Base-by-base conservation (phyloP, 2,888 invertebrate species). In the Caenorhabditis macrosperma region DNA sequence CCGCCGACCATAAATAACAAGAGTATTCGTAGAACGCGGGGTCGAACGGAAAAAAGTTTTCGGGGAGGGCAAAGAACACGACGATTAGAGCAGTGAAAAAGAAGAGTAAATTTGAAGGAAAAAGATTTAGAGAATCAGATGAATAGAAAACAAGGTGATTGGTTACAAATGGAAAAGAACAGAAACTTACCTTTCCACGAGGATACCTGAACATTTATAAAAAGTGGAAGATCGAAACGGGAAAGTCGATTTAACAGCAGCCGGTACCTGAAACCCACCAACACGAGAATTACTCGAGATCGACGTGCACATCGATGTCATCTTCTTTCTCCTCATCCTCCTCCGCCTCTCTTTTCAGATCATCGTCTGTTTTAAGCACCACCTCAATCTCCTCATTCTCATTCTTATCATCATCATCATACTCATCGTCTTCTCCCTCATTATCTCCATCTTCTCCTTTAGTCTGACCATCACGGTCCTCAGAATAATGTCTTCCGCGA, bases 241-340 rank as follows among this genome's bases (percentile, higher is more conserved):
- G n/a, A n/a, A n/a, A n/a, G n/a, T n/a, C n/a, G n/a, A n/a, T n/a
- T n/a, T n/a, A n/a, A n/a, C n/a, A n/a, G n/a, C n/a, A n/a, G n/a
- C n/a, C n/a, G 41, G 55, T 60, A 72, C 55, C 63, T 71, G 71
- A 72, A 72, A 72, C 68, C 52, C 33, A 12, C 50, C 33, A 48
- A 54, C 35, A 52, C 52, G 28, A 30, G 20, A 12, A n/a, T 64
- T 24, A 71, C 26, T 76, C 71, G 30, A 81, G 66, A 26, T 77
- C 81, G 10, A 81, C 76, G 26, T 76, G 71, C 28, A 76, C 71
- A 24, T 81, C 76, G n/a, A 63, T 68, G n/a, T 76, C 81, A 15
- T 81, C 80, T 6, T 74, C 63, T 6, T 72, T 38, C 38, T 59
- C 79, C 9, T 68, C 68, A 6, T 79, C 79, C 10, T 68, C 67